Conservation (phyloP, 1,140 invertebrate genomes). For the Aplysia californica region DNA sequence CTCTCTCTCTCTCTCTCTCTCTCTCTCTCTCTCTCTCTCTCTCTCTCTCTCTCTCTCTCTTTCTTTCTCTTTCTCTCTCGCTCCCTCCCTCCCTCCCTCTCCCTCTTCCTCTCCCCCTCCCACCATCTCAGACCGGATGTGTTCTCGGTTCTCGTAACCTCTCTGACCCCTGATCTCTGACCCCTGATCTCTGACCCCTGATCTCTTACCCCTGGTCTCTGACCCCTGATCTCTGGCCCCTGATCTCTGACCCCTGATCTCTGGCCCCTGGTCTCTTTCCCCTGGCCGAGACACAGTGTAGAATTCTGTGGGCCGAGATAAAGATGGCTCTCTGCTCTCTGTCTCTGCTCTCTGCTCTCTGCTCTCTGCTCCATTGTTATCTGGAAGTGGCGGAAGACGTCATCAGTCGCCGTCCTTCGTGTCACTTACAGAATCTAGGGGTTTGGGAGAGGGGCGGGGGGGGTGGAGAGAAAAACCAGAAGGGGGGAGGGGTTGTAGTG, state of each 20-base stretch:
- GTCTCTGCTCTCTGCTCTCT: background rate
- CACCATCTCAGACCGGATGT: background rate
- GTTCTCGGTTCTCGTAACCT: background rate
- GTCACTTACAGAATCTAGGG: no score
- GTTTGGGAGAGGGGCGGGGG: no score
- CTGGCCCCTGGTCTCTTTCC: no score
- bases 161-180: no score
- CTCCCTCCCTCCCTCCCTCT: background rate
- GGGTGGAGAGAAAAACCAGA: no score
- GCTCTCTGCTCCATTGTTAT: background rate
- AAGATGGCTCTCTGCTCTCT: background rate
- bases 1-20: conserved; percentile 14
- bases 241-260: no score
- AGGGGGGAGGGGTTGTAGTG: no score
- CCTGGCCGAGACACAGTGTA: no score
- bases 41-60: conserved; percentile 6
- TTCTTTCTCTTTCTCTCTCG: no score
- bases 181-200: no score
- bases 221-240: no score
- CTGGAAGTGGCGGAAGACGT: background rate
- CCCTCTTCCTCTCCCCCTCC: background rate
- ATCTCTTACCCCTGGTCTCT: no score
- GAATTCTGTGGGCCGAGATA: background rate
- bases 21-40: conserved; percentile 3
- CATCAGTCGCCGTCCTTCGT: background rate